phyloP scores from a whole-genome alignment of 2,797 vertebrate genomes.

The Myotis vivesi region DNA sequence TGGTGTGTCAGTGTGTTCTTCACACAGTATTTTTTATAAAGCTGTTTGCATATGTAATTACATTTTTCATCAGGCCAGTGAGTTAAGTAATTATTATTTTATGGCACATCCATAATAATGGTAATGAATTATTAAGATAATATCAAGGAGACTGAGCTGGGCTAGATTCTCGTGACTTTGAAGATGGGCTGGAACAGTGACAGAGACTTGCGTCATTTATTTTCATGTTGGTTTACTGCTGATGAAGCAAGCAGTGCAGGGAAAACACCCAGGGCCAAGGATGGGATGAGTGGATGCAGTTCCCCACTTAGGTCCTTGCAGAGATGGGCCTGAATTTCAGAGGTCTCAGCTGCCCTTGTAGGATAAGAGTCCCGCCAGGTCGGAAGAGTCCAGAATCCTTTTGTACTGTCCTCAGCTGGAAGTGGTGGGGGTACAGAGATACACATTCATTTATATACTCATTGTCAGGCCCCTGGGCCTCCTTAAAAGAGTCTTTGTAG shows the following conservation, averaged over 20 bases:
- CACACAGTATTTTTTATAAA: no score
- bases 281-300: fast-evolving
- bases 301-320: background rate
- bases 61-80: background rate
- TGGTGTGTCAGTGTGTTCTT: background rate
- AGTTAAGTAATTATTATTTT: background rate
- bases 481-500: background rate
- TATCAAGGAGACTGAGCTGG: background rate
- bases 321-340: background rate
- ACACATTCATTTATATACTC: background rate
- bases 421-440: background rate
- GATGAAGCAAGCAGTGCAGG: background rate
- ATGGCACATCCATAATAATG: background rate
- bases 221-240: background rate
- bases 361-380: fast-evolving
- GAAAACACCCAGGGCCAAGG: background rate
- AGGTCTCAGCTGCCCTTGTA: background rate
- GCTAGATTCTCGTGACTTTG: background rate
- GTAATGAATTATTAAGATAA: background rate
- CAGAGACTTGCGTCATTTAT: background rate
- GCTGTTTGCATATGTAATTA: background rate
- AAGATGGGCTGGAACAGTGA: background rate
- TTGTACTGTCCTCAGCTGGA: background rate
- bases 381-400: background rate
- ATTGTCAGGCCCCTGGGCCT: background rate